Evolutionary conservation across 2,797 vertebrate species (phyloP).

Genomic region (Poeciliopsis gracilis): DNA sequence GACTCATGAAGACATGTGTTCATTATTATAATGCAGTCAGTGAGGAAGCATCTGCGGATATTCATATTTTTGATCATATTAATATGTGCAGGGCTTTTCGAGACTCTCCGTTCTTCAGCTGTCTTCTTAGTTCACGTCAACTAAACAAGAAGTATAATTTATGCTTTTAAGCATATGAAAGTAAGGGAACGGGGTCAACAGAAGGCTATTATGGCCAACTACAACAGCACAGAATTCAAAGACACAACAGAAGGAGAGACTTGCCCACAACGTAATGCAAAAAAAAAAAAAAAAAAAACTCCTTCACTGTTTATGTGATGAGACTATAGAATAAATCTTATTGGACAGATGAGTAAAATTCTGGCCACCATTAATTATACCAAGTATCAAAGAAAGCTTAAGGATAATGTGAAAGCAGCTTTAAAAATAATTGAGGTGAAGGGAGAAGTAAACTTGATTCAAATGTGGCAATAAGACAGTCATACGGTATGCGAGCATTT

Average conservation of each 20-base stretch:
- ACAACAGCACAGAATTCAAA: conserved; percentile 12
- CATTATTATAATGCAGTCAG: conserved; percentile 73
- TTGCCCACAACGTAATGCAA: not conserved
- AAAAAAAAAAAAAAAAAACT: not conserved
- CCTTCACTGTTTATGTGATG: not conserved
- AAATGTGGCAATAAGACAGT: not conserved
- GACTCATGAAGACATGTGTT: conserved; percentile 70
- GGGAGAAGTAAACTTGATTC: not conserved
- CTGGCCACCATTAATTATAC: not conserved
- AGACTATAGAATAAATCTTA: not conserved
- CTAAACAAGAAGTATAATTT: not conserved
- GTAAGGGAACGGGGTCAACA: conserved; percentile 29
- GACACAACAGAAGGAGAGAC: not conserved
- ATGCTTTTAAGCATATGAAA: conserved; percentile 8
- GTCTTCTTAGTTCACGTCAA: not conserved
- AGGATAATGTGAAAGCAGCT: not conserved
- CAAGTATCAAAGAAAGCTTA: not conserved
- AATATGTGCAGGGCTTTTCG: conserved; percentile 23
- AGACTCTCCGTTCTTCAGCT: not conserved
- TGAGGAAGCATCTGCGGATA: conserved; percentile 45
- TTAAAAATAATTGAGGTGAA: not conserved
- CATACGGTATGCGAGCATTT: too few species aligned
- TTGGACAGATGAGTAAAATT: not conserved
- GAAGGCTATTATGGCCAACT: conserved; percentile 21
- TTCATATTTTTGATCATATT: conserved; percentile 37